A percentile compares a stretch with the other conserved stretches of the same genome.
phyloP scores from a whole-genome alignment of 2,113 vertebrate genomes.

The Typhlomys cinereus region DNA sequence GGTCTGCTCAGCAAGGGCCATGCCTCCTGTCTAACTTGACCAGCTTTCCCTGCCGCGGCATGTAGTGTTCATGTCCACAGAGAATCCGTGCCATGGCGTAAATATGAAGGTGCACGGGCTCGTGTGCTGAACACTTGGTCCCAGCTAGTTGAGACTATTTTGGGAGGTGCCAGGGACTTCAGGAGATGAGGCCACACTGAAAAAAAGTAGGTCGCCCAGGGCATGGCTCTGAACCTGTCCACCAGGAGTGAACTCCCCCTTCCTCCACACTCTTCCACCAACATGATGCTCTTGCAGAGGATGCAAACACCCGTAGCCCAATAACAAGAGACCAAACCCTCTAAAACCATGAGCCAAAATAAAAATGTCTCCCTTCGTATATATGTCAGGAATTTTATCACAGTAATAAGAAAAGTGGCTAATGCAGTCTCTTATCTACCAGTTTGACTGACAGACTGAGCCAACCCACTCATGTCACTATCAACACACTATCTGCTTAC shows the following conservation, averaged over 20 bases:
- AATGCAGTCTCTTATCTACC: not conserved
- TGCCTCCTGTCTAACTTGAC: not conserved
- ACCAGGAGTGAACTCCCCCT: not conserved
- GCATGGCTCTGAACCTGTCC: not conserved
- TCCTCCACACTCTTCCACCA: not conserved
- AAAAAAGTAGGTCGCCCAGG: not conserved
- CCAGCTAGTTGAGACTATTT: not conserved
- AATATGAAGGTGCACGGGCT: not conserved
- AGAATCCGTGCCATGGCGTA: accelerated
- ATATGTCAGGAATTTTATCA: not conserved
- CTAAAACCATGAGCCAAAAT: not conserved
- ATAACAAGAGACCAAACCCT: no score
- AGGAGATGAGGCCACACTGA: not conserved
- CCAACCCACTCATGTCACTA: not conserved
- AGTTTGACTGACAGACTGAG: not conserved
- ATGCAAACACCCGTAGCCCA: not conserved
- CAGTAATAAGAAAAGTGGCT: not conserved
- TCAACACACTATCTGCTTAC: not conserved
- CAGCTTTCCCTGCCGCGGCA: accelerated
- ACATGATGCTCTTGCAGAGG: not conserved
- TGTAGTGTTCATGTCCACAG: not conserved
- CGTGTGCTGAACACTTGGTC: not conserved
- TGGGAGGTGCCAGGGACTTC: not conserved
- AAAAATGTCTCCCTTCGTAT: not conserved
- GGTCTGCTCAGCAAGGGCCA: not conserved